Conservation (phyloP, 2,888 invertebrate genomes). For the Incurvaria masculella region DNA sequence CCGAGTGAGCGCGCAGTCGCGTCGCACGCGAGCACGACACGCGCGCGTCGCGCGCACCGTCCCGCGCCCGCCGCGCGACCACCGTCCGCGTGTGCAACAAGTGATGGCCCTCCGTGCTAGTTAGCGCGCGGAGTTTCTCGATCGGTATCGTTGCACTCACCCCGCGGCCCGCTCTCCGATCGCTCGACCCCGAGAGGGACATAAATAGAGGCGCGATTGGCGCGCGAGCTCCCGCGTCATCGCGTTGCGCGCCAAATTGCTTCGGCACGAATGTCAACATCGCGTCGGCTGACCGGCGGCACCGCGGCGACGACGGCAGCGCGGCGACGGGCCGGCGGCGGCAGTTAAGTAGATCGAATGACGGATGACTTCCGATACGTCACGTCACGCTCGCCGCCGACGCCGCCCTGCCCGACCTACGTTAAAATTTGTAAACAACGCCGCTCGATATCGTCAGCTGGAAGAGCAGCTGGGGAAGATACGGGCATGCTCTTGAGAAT, state of each 20-base stretch:
- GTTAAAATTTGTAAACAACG: not conserved
- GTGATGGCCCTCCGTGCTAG: constrained; percentile 29
- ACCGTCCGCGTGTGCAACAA: constrained; percentile 48
- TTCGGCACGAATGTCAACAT: not conserved
- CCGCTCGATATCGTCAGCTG: too few species aligned
- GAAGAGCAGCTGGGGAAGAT: too few species aligned
- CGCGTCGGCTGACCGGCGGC: too few species aligned
- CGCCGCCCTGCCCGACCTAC: not conserved
- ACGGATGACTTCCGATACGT: not conserved
- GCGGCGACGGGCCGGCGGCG: too few species aligned
- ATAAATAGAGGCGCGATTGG: not conserved
- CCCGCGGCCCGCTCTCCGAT: not conserved
- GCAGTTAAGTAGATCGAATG: too few species aligned
- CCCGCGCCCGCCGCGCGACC: constrained; percentile 11
- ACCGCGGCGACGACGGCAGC: too few species aligned
- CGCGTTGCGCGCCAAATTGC: not conserved
- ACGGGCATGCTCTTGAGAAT: too few species aligned
- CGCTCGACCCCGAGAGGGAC: not conserved
- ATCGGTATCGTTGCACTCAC: not conserved
- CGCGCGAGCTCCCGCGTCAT: not conserved
- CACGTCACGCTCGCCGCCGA: not conserved
- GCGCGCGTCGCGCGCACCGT: not conserved
- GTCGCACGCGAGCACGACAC: not conserved
- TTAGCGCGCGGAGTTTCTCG: not conserved
- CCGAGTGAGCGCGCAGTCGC: not conserved